phyloP scores from a whole-genome alignment of 2,797 vertebrate genomes.

The Bovichtus variegatus region DNA sequence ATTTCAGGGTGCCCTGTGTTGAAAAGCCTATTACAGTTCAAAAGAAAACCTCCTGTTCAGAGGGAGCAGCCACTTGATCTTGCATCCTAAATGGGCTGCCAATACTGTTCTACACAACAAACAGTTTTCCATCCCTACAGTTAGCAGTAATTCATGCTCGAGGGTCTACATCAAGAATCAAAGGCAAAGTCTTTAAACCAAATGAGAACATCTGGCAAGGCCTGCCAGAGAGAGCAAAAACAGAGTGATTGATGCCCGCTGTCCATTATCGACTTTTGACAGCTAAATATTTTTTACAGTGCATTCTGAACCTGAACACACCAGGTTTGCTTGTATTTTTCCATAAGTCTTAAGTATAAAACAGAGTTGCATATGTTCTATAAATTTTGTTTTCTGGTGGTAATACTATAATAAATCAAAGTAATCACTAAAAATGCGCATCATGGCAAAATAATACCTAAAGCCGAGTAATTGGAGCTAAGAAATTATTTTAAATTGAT shows the following conservation, averaged over 20 bases:
- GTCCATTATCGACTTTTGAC: constrained; percentile 40
- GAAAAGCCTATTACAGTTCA: constrained; percentile 8
- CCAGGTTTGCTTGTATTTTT: constrained; percentile 4
- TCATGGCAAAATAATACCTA: not conserved
- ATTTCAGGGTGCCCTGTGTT: not conserved
- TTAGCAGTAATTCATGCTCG: constrained; percentile 58
- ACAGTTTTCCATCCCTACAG: constrained; percentile 45
- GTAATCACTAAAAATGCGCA: constrained; percentile 3
- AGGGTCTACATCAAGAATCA: constrained; percentile 50
- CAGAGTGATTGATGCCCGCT: constrained; percentile 39
- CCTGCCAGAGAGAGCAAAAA: constrained; percentile 27
- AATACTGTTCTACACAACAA: constrained; percentile 53
- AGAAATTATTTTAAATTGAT: constrained; percentile 8
- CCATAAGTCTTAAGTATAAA: constrained; percentile 4
- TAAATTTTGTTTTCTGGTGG: not conserved
- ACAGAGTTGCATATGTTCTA: not conserved
- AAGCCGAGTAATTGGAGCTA: not conserved
- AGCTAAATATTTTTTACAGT: constrained; percentile 30
- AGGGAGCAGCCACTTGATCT: constrained; percentile 31
- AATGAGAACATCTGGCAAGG: constrained; percentile 39
- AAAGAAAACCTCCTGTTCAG: constrained; percentile 14
- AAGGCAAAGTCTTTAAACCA: constrained; percentile 43
- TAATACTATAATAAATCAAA: not conserved
- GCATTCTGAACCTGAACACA: constrained; percentile 14
- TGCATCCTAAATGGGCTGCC: constrained; percentile 43